These are phyloP conservation scores for Drosophila subpulchrella DNA, from an alignment of 1,140 invertebrate species.

Conservation along the genomic window DNA sequence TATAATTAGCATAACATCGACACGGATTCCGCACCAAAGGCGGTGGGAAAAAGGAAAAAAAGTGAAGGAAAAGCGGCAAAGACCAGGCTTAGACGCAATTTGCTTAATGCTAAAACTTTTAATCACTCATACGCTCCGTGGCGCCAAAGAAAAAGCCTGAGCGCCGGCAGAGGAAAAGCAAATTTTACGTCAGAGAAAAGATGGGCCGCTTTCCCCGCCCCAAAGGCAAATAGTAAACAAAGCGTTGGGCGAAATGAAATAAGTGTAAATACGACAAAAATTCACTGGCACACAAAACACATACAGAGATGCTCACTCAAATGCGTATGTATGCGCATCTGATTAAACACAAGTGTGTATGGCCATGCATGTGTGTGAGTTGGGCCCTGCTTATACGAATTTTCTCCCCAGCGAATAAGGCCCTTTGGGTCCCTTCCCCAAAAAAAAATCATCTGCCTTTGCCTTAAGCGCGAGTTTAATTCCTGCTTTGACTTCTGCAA, in stretches of 20 bases:
- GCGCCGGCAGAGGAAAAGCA: constrained; percentile 19
- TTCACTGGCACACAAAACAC: constrained; percentile 23
- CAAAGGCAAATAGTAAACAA: constrained; percentile 58
- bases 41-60: constrained; percentile 1
- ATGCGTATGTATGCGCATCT: constrained; percentile 79
- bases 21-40: constrained; percentile 24
- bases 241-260: constrained; percentile 71
- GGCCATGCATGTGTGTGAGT: constrained; percentile 16
- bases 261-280: constrained; percentile 73
- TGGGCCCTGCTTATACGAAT: constrained; percentile 38
- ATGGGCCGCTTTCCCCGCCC: constrained; percentile 16
- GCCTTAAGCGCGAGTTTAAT: constrained; percentile 79
- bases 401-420: constrained; percentile 51
- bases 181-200: constrained; percentile 38
- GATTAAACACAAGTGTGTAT: constrained; percentile 70
- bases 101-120: constrained; percentile 77
- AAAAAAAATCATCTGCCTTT: constrained; percentile 52
- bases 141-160: constrained; percentile 28
- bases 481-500: constrained; percentile 72
- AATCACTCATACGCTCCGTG: constrained; percentile 79
- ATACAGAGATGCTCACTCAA: constrained; percentile 62
- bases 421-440: constrained; percentile 8
- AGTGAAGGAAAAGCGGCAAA: constrained; percentile 1
- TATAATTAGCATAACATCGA: constrained; percentile 72
- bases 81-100: constrained; percentile 66